Percentiles rank a stretch among this genome's conserved stretches.
Conservation (phyloP, 2,113 vertebrate species). For the Hippotragus niger region DNA sequence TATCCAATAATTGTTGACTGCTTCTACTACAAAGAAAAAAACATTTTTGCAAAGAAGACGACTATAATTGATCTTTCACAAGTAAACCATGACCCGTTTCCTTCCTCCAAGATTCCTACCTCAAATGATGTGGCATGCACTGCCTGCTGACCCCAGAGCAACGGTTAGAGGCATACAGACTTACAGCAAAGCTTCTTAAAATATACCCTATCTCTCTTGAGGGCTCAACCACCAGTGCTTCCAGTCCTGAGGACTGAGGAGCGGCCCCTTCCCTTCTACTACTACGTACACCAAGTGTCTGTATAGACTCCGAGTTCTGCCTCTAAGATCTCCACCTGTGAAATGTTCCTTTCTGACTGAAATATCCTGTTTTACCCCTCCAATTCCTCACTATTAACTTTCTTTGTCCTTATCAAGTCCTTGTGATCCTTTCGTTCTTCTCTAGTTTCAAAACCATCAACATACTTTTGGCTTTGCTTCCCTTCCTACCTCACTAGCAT, state of each 20-base stretch:
- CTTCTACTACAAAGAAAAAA: constrained; percentile 18
- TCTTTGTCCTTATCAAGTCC: background rate
- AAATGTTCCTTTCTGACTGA: background rate
- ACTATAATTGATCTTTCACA: background rate
- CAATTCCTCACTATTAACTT: background rate
- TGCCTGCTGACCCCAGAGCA: background rate
- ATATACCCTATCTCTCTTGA: background rate
- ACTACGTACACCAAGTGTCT: background rate
- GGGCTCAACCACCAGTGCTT: background rate
- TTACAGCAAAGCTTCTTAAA: background rate
- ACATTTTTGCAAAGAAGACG: background rate
- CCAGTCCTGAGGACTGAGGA: background rate
- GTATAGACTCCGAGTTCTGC: background rate
- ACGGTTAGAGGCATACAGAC: background rate
- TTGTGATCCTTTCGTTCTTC: background rate
- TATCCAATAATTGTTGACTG: background rate
- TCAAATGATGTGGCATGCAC: background rate
- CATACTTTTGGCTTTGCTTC: background rate
- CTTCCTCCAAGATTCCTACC: background rate
- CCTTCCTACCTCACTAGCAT: background rate
- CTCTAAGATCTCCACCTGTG: background rate
- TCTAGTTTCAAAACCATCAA: constrained; percentile 40
- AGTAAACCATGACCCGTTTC: background rate
- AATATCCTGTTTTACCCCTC: background rate
- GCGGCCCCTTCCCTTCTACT: background rate